Conservation (phyloP, 2,797 vertebrate genomes). For the Rhadinocentrus ornatus region DNA sequence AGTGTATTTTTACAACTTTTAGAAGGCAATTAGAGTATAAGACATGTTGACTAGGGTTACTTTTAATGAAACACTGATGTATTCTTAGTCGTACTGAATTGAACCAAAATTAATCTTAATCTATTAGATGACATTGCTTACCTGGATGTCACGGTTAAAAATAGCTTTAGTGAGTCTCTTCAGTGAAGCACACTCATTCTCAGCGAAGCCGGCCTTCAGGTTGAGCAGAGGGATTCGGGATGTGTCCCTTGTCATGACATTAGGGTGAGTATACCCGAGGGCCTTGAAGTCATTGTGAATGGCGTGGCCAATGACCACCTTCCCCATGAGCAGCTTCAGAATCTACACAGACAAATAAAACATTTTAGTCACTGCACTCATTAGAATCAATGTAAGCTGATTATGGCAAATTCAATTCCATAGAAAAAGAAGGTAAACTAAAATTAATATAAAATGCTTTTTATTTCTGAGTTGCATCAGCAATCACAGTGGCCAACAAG, state of each 20-base stretch:
- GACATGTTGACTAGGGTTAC: background rate
- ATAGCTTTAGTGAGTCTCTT: constrained; percentile 90
- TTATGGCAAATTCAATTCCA: background rate
- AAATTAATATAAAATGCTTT: background rate
- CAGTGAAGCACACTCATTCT: constrained; percentile 77
- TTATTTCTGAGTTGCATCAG: background rate
- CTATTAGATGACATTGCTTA: constrained; percentile 37
- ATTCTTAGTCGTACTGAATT: background rate
- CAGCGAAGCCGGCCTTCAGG: constrained; percentile 82
- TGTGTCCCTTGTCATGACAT: constrained; percentile 88
- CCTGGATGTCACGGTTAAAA: constrained; percentile 91
- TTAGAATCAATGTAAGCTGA: background rate
- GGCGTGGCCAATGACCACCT: constrained; percentile 91
- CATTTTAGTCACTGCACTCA: background rate
- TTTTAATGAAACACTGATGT: background rate
- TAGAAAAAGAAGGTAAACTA: background rate
- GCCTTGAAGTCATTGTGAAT: constrained; percentile 92
- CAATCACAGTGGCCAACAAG: background rate
- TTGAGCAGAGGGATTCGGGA: constrained; percentile 89
- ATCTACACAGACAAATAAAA: constrained; percentile 77
- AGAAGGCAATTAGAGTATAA: background rate
- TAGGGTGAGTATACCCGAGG: constrained; percentile 87
- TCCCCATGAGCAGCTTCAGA: constrained; percentile 86
- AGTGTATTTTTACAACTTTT: background rate
- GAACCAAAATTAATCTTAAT: background rate